Evolutionary conservation across 1,140 invertebrate species (phyloP), one percentile per base, ranked within the genome.

Genomic region (Marisa cornuarietis): DNA sequence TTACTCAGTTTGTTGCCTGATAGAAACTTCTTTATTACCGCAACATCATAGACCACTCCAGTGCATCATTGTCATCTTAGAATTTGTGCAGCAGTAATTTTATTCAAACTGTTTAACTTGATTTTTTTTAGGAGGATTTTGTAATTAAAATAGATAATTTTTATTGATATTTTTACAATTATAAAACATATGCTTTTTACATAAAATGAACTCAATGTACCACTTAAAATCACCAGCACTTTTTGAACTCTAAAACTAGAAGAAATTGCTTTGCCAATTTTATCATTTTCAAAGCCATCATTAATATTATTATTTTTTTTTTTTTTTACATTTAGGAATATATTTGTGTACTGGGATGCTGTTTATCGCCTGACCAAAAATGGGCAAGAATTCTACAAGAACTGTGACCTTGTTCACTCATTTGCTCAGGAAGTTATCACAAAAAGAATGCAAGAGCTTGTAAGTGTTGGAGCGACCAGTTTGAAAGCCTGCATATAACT

Each of bases 361-460:
- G 26, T 63, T 10, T 76, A 31, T 76, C 31, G 63, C 52, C 24
- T 62, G 20, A 62, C 74, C 0, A 13, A 22, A 49, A 20, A 69
- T 16, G 76, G 76, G 7, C 24, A 26, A 69, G 22, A 69, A 42
- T 78, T 78, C 58, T 24, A 68, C 20, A 78, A 78, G 52, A 31
- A 78, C 20, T 78, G 76, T 54, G 65, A 52, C 31, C 68, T 66
- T 68, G 76, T 78, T 13, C 76, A 78, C 51, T 42, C 49, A 16
- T n/a, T 66, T 14, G 63, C 76, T 31, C 42, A 78, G n/a, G 76
- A 78, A 24, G 22, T 78, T 20, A 78, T 78, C 54, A 24, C 22
- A 11, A 78, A 68, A 31, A 42, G 76, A 54, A 49, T 18, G 58
- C 49, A 74, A 20, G 54, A 58, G 16, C 54, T 14, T 58, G 54